These are phyloP conservation scores for Choloepus didactylus DNA, from an alignment of 2,797 vertebrate genomes.

Conservation along the genomic window DNA sequence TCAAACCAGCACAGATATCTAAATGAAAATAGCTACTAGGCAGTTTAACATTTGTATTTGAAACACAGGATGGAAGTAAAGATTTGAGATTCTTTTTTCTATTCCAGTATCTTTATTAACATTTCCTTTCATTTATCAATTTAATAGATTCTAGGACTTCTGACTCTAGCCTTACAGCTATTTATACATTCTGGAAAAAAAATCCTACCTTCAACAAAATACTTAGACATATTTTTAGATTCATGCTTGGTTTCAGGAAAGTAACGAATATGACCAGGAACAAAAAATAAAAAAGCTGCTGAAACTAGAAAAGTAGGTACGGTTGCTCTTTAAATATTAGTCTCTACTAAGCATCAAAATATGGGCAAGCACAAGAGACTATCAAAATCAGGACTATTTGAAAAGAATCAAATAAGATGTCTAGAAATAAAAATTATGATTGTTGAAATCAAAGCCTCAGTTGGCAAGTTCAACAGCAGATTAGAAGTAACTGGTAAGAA, in stretches of 20 bases:
- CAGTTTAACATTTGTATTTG: not conserved
- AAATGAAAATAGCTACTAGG: not conserved
- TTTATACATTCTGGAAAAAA: not conserved
- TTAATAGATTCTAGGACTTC: not conserved
- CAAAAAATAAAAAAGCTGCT: not conserved
- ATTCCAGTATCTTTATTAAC: not conserved
- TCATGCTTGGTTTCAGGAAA: not conserved
- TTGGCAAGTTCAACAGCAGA: not conserved
- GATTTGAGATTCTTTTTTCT: not conserved
- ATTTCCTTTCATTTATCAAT: constrained; percentile 1
- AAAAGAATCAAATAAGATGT: not conserved
- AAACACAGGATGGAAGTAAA: not conserved
- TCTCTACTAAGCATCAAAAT: not conserved
- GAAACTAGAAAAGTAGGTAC: not conserved
- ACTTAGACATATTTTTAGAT: not conserved
- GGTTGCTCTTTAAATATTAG: not conserved
- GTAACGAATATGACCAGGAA: not conserved
- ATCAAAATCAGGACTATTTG: not conserved
- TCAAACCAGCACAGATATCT: no score
- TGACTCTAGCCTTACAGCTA: not conserved
- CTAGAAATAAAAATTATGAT: constrained; percentile 19
- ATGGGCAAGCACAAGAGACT: not conserved
- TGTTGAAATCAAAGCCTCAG: not conserved
- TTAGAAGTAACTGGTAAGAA: not conserved
- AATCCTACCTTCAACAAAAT: not conserved